Evolutionary conservation across 2,113 vertebrate species (phyloP).

Genomic region (Campylorhamphus procurvoides): DNA sequence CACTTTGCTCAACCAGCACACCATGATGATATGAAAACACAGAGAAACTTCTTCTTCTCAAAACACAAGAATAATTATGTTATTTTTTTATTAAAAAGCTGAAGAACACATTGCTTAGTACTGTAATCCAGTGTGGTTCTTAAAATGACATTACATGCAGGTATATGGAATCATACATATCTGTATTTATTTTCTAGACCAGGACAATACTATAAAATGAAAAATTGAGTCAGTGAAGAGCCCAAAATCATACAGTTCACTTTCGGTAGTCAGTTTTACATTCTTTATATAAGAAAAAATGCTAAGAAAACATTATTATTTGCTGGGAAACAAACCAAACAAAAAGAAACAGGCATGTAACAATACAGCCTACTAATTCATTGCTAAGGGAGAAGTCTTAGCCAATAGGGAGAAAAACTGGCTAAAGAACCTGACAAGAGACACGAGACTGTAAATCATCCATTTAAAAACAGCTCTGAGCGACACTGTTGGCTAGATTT

Average conservation of each 20-base stretch:
- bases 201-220: neutral
- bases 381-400: neutral
- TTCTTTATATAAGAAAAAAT: neutral
- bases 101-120: neutral
- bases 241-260: neutral
- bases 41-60: neutral
- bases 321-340: neutral
- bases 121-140: neutral
- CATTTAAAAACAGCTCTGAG: neutral
- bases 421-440: neutral
- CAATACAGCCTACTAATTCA: neutral
- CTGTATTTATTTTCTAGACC: neutral
- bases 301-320: neutral
- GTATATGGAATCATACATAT: neutral
- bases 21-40: neutral
- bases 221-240: neutral
- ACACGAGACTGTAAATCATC: neutral
- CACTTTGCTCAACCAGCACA: neutral
- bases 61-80: fast-evolving
- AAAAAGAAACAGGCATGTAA: neutral
- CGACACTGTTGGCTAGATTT: neutral
- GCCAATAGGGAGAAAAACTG: neutral
- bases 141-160: neutral
- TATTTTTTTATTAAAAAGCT: neutral
- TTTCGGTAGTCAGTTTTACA: neutral